phyloP scores from a whole-genome alignment of 2,113 vertebrate genomes.

The Cryptomyrus ogoouensis region DNA sequence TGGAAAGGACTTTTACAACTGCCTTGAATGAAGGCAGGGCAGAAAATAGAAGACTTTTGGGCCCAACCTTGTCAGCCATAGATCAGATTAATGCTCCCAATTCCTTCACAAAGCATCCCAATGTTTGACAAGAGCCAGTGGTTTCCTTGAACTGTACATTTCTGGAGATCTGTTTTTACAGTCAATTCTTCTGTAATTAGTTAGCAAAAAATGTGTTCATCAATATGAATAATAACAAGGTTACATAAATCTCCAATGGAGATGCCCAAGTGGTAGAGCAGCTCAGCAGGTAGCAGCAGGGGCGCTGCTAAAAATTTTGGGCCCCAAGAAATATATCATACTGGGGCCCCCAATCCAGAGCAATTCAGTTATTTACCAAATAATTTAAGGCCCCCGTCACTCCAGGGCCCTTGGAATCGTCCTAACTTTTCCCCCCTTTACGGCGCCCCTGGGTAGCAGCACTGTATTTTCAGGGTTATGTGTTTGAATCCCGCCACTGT shows the following conservation, averaged over 20 bases:
- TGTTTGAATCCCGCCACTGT: background rate
- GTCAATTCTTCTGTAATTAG: background rate
- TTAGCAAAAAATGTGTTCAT: background rate
- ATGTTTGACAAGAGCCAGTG: background rate
- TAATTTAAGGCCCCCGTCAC: no score
- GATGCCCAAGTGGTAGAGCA: background rate
- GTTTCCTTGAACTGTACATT: background rate
- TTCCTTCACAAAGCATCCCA: background rate
- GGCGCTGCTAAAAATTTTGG: no score
- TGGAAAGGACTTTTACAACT: background rate
- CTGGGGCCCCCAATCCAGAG: no score
- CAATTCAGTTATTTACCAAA: no score
- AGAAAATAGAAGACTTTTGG: slow-evolving; percentile 32
- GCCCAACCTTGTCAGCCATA: background rate
- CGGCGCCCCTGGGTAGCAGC: no score
- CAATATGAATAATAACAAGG: background rate
- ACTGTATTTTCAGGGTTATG: background rate
- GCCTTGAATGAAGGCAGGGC: background rate
- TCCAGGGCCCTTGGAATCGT: no score
- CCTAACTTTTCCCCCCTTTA: no score
- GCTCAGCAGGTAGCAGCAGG: background rate
- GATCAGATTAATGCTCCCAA: background rate
- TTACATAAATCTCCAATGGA: background rate
- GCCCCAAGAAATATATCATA: no score
- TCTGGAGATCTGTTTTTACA: background rate